phyloP scores from a whole-genome alignment of 2,797 vertebrate species.

The Caiman crocodilus region DNA sequence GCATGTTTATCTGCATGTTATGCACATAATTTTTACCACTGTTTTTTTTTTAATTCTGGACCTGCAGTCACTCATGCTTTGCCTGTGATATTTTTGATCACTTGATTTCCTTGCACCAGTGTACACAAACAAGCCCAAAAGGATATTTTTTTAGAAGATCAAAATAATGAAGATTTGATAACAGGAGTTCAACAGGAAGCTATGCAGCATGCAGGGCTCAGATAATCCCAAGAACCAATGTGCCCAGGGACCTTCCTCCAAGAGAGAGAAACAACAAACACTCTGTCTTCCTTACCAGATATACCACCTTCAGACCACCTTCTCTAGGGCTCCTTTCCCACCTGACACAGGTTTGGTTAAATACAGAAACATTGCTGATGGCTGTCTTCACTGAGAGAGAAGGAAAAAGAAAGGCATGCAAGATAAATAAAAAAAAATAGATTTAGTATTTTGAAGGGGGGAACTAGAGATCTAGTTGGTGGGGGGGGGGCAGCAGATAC shows the following conservation, averaged over 20 bases:
- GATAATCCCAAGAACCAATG: neutral
- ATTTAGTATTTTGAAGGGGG: neutral
- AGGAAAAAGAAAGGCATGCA: neutral
- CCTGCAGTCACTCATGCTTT: neutral
- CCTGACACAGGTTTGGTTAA: slow-evolving; percentile 69
- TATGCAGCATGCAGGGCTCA: neutral
- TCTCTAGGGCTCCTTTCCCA: slow-evolving; percentile 53
- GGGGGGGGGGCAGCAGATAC: too few relatives aligned
- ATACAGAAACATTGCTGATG: slow-evolving; percentile 46
- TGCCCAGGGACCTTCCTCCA: neutral
- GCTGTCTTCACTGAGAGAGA: slow-evolving; percentile 14
- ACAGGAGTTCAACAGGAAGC: neutral
- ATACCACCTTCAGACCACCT: neutral
- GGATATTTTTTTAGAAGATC: neutral
- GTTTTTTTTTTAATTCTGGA: neutral
- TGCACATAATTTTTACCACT: too few relatives aligned
- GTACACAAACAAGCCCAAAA: neutral
- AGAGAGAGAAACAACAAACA: neutral
- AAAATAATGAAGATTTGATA: neutral
- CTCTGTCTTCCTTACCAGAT: slow-evolving; percentile 54
- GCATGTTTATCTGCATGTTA: too few relatives aligned
- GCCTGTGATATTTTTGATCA: neutral
- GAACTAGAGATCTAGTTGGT: too few relatives aligned
- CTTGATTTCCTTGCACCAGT: neutral
- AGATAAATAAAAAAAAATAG: neutral